Percentiles rank a stretch among this genome's conserved stretches.
These are phyloP conservation scores for Pteronotus mesoamericanus DNA, from an alignment of 2,797 vertebrate genomes.

Conservation along the genomic window DNA sequence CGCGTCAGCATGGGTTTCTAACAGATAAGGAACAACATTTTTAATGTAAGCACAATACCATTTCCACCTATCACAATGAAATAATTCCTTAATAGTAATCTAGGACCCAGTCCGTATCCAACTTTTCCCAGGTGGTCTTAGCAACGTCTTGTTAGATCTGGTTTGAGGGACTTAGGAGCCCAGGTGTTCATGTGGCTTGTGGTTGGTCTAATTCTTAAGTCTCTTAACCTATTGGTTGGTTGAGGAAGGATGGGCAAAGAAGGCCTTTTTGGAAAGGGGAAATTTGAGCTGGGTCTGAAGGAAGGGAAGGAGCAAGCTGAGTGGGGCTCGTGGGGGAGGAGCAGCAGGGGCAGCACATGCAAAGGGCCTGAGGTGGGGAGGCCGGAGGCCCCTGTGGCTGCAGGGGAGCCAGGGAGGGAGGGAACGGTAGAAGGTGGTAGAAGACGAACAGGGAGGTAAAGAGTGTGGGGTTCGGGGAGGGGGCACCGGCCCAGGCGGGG, in stretches of 20 bases:
- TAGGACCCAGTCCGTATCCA: too few relatives aligned
- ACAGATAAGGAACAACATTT: too few relatives aligned
- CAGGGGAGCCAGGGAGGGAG: background rate
- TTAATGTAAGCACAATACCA: too few relatives aligned
- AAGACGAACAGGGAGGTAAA: background rate
- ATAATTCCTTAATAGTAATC: background rate
- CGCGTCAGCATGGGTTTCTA: background rate
- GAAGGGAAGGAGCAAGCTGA: background rate
- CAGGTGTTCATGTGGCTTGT: accelerated
- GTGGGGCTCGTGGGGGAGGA: background rate
- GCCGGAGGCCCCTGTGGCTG: background rate
- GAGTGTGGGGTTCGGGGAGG: background rate
- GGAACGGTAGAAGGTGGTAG: background rate
- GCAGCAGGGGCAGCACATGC: accelerated
- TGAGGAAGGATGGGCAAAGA: background rate
- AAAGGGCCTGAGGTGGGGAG: background rate
- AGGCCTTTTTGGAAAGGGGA: background rate
- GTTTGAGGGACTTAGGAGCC: background rate
- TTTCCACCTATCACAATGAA: too few relatives aligned
- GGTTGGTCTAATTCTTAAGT: background rate
- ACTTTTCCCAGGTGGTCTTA: too few relatives aligned
- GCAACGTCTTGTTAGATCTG: background rate
- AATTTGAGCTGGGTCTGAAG: background rate
- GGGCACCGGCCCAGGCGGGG: background rate
- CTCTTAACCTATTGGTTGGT: background rate